Percentiles rank a stretch among this genome's conserved stretches.
Evolutionary conservation across 2,113 vertebrate species (phyloP).

Genomic region (Phyllostomus hastatus): DNA sequence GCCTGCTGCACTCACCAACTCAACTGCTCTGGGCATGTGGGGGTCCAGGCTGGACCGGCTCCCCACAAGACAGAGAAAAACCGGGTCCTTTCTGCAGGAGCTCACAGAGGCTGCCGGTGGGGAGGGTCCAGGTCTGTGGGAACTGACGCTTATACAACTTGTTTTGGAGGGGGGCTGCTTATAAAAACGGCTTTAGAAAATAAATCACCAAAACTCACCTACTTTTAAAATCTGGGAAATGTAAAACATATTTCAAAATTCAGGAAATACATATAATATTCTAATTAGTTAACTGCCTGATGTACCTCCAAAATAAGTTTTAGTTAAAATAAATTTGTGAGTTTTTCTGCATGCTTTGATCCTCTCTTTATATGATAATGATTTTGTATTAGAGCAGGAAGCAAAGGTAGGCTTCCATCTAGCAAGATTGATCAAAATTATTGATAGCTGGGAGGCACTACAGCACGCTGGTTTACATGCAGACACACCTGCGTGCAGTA

Average conservation of each 20-base stretch:
- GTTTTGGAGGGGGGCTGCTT: neutral
- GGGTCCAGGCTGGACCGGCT: neutral
- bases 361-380: neutral
- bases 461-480: neutral
- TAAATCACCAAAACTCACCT: neutral
- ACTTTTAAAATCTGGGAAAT: neutral
- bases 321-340: neutral
- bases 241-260: neutral
- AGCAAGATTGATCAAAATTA: neutral
- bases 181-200: neutral
- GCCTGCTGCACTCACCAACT: neutral
- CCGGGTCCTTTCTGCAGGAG: neutral
- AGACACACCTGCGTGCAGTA: neutral
- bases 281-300: neutral
- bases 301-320: neutral
- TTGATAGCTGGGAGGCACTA: neutral
- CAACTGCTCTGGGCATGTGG: neutral
- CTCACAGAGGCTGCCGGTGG: neutral
- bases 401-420: neutral
- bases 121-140: neutral
- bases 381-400: neutral
- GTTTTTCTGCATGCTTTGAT: neutral
- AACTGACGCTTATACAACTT: neutral
- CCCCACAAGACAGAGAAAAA: neutral
- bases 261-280: neutral